Conservation (phyloP, 35 echinoderm and acorn worm genomes). For the Apostichopus parvimensis region DNA sequence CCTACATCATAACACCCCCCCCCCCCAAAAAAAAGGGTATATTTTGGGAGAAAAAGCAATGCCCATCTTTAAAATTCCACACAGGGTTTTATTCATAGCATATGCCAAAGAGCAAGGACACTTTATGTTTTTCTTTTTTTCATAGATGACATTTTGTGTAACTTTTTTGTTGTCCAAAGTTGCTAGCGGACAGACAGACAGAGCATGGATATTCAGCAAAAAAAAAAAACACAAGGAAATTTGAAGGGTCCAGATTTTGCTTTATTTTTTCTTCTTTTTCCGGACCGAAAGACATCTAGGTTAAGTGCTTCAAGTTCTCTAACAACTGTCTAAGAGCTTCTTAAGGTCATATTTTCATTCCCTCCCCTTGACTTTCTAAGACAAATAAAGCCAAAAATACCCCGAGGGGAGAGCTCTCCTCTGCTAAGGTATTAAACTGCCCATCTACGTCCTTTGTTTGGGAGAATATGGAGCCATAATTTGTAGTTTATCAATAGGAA, state of each 20-base stretch:
- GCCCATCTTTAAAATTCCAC: neutral
- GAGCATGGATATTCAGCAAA: neutral
- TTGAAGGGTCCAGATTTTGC: too few species aligned
- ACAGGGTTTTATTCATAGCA: neutral
- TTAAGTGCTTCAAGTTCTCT: neutral
- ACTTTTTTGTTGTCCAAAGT: neutral
- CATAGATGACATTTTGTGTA: neutral
- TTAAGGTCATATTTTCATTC: constrained; percentile 36
- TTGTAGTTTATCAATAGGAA: too few species aligned
- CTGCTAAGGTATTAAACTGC: neutral
- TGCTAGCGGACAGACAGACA: too few species aligned
- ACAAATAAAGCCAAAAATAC: neutral
- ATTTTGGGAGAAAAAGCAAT: neutral
- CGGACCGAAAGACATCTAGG: neutral
- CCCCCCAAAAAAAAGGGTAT: neutral
- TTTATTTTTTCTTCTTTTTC: neutral
- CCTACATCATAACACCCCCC: neutral
- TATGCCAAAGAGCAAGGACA: neutral
- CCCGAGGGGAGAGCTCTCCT: neutral
- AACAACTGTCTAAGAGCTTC: neutral
- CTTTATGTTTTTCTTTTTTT: neutral
- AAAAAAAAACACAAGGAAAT: neutral
- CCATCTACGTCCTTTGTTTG: too few species aligned
- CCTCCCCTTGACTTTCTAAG: constrained; percentile 17
- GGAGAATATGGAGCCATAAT: too few species aligned